Evolutionary conservation across 2,888 invertebrate genomes (phyloP).

Genomic region (Trissolcus japonicus): DNA sequence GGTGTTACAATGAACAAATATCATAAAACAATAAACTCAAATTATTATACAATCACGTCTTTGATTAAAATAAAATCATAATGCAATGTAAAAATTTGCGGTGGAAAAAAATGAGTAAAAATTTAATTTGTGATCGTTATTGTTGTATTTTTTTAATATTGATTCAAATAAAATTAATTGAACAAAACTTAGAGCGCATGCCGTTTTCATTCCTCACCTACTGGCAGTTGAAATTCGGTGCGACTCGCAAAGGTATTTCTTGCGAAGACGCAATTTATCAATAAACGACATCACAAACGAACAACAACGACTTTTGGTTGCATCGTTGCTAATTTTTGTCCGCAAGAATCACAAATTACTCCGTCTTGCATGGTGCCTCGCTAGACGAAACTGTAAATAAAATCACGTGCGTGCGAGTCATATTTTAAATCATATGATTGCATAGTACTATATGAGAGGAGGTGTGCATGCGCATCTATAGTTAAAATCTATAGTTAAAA

Average conservation of each 20-base stretch:
- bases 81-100: too few relatives aligned
- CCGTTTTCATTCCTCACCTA: slow-evolving; percentile 35
- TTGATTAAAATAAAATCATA: too few relatives aligned
- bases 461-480: slow-evolving; percentile 38
- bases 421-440: slow-evolving; percentile 76
- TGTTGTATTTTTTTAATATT: too few relatives aligned
- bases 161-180: too few relatives aligned
- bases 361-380: slow-evolving; percentile 67
- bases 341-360: slow-evolving; percentile 68
- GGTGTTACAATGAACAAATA: too few relatives aligned
- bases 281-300: slow-evolving; percentile 83
- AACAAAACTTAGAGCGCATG: too few relatives aligned
- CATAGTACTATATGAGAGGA: slow-evolving; percentile 36
- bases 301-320: slow-evolving; percentile 50
- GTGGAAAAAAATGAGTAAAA: too few relatives aligned
- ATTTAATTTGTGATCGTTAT: too few relatives aligned
- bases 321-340: slow-evolving; percentile 62
- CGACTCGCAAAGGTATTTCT: slow-evolving; percentile 74
- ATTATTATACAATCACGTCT: too few relatives aligned
- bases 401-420: slow-evolving; percentile 76
- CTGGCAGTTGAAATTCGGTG: slow-evolving; percentile 32
- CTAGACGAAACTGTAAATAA: slow-evolving; percentile 75
- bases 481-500: slow-evolving; percentile 53
- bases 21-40: too few relatives aligned
- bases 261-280: slow-evolving; percentile 83